phyloP scores from a whole-genome alignment of 2,888 invertebrate genomes.

The Oegoconia quadripuncta region DNA sequence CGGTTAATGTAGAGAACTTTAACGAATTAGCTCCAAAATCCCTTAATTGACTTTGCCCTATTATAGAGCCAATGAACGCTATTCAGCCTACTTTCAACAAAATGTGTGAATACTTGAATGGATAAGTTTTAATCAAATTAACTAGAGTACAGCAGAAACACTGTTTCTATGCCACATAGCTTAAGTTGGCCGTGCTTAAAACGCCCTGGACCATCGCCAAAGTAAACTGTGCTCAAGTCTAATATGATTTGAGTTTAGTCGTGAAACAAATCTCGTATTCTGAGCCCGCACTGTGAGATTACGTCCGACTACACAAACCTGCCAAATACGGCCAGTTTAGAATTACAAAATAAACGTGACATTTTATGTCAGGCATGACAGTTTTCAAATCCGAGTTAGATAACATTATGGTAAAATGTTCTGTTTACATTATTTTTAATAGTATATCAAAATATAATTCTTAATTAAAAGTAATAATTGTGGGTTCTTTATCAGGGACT shows the following conservation, averaged over 20 bases:
- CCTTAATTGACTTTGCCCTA: background rate
- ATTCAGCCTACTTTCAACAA: background rate
- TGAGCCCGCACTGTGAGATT: conserved; percentile 31
- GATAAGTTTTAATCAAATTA: conserved; percentile 22
- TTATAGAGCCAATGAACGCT: background rate
- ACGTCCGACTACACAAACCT: conserved; percentile 14
- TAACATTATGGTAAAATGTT: no score
- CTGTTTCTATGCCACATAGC: conserved; percentile 5
- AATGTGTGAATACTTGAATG: background rate
- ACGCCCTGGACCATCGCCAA: conserved; percentile 55
- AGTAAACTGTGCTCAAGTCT: conserved; percentile 57
- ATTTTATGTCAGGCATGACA: background rate
- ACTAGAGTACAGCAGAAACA: conserved; percentile 16
- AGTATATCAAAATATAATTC: no score
- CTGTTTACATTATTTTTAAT: no score
- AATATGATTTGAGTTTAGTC: conserved; percentile 65
- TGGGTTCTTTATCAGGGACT: no score
- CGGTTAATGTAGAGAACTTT: no score
- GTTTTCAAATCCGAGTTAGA: background rate
- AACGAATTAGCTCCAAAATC: no score
- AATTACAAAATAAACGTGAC: background rate
- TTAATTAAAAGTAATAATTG: no score
- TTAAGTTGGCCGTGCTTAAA: conserved; percentile 34
- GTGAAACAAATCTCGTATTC: conserved; percentile 53
- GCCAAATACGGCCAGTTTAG: conserved; percentile 6